A percentile compares a stretch with the other conserved stretches of the same genome.
Evolutionary conservation across 2,888 invertebrate species (phyloP).

Genomic region (Keiferia lycopersicella): DNA sequence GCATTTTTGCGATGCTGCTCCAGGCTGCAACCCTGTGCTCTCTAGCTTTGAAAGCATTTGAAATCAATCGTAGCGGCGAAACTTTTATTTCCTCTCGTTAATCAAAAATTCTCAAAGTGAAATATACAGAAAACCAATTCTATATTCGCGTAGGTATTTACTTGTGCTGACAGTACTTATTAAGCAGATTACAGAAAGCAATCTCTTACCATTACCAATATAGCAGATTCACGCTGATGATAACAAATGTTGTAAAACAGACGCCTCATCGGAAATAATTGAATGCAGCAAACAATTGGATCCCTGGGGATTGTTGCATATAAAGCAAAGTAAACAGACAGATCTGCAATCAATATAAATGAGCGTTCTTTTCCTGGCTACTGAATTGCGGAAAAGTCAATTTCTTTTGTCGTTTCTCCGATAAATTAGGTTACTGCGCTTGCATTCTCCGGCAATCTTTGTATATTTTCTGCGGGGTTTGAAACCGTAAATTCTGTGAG

Average conservation of each 20-base stretch:
- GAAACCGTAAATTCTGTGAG: no score
- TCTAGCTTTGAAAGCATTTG: no score
- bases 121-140: no score
- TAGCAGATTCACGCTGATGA: neutral
- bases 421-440: no score
- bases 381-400: neutral
- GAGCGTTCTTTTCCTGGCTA: neutral
- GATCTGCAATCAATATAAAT: conserved; percentile 3
- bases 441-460: no score
- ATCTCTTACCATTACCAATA: neutral
- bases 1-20: neutral
- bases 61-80: no score
- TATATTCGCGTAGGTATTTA: neutral
- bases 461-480: no score
- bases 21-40: no score
- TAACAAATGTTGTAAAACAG: conserved; percentile 1
- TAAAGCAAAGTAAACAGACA: neutral
- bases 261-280: neutral
- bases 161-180: neutral
- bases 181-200: neutral
- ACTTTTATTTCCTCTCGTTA: no score
- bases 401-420: neutral
- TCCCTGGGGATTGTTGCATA: neutral
- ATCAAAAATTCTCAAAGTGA: no score
- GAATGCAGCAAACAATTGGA: conserved; percentile 1